phyloP scores from a whole-genome alignment of 2,113 vertebrate genomes.

The Zeus faber region DNA sequence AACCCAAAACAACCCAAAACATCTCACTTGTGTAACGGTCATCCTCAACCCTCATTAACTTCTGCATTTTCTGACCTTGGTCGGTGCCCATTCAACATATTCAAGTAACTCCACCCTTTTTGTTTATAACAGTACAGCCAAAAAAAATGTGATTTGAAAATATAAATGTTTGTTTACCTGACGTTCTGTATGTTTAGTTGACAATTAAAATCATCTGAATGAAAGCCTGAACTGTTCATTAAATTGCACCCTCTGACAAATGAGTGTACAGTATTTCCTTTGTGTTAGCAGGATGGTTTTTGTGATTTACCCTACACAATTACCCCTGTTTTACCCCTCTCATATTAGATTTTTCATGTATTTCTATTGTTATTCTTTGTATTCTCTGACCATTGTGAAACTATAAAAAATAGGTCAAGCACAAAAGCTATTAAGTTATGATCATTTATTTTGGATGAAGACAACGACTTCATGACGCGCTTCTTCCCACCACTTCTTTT shows the following conservation, averaged over 20 bases:
- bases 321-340: slow-evolving; percentile 14
- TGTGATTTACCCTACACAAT: neutral
- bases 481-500: no score
- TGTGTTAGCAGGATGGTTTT: neutral
- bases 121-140: no score
- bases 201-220: neutral
- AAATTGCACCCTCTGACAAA: neutral
- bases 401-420: slow-evolving; percentile 8
- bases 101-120: no score
- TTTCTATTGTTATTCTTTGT: slow-evolving; percentile 58
- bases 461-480: no score
- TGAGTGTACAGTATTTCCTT: slow-evolving; percentile 5
- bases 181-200: neutral
- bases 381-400: slow-evolving; percentile 34
- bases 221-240: no score
- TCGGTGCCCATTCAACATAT: neutral
- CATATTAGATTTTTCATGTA: slow-evolving; percentile 37
- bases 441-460: no score
- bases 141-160: no score
- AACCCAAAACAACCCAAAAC: neutral
- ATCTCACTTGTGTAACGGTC: neutral
- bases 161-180: neutral
- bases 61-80: neutral
- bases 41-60: neutral
- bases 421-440: no score